Conservation (phyloP, 1,140 invertebrate species). For the Drosophila quadrilineata region DNA sequence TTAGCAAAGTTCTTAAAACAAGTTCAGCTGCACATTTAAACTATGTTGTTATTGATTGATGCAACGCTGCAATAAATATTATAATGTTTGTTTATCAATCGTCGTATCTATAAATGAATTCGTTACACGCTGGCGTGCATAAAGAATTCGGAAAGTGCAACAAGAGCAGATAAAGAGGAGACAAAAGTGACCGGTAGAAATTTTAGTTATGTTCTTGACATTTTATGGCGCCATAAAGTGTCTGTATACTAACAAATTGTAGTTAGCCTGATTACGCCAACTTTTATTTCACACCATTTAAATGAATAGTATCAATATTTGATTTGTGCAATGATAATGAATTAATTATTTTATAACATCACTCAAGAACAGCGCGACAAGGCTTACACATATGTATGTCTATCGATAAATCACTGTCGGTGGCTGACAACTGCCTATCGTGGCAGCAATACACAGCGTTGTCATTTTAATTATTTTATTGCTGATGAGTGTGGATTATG, state of each 20-base stretch:
- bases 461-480: too few species aligned
- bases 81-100: neutral
- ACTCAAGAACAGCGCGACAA: constrained; percentile 25
- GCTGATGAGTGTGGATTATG: too few species aligned
- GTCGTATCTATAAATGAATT: too few species aligned
- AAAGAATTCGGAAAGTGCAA: constrained; percentile 12
- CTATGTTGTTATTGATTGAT: neutral
- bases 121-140: constrained; percentile 20
- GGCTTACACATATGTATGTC: too few species aligned
- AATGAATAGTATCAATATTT: constrained; percentile 4
- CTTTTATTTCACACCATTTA: neutral
- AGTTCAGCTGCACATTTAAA: constrained; percentile 26
- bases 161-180: neutral
- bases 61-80: neutral
- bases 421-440: too few species aligned
- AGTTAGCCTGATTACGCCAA: neutral
- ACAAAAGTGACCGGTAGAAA: constrained; percentile 38
- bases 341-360: constrained; percentile 15
- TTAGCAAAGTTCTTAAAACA: neutral
- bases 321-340: constrained; percentile 13
- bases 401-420: too few species aligned
- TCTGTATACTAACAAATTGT: neutral
- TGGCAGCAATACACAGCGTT: neutral
- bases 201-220: constrained; percentile 14
- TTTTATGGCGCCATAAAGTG: neutral